phyloP scores from a whole-genome alignment of 2,888 invertebrate genomes.

The Baccha elongata region DNA sequence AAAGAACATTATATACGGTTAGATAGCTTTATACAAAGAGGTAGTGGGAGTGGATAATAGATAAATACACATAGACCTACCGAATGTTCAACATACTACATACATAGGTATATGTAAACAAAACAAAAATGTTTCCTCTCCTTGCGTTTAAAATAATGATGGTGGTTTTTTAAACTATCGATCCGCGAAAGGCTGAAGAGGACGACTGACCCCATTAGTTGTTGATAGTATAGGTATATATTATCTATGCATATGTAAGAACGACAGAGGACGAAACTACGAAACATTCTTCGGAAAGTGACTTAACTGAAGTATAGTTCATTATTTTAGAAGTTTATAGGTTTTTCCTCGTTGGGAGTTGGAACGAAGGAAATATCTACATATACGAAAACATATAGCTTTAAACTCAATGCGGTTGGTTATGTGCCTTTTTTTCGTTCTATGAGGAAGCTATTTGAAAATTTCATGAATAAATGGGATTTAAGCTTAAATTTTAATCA shows the following conservation, averaged over 20 bases:
- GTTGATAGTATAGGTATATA: neutral
- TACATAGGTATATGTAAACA: neutral
- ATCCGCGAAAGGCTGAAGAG: conserved; percentile 24
- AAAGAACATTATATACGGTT: conserved; percentile 17
- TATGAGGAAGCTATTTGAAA: conserved; percentile 12
- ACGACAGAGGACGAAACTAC: neutral
- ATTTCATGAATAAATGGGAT: conserved; percentile 45
- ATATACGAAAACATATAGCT: too few relatives aligned
- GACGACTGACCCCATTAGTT: conserved; percentile 37
- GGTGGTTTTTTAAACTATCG: conserved; percentile 44
- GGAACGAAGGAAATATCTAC: too few relatives aligned
- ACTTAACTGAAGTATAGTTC: conserved; percentile 37
- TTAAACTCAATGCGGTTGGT: conserved; percentile 25
- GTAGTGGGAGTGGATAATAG: neutral
- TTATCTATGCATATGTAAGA: too few relatives aligned
- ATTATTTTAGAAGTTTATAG: conserved; percentile 39
- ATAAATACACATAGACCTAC: conserved; percentile 9
- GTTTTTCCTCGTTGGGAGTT: neutral
- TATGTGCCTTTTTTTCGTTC: neutral
- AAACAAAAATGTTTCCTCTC: neutral
- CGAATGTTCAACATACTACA: too few relatives aligned
- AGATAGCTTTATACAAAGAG: conserved; percentile 3
- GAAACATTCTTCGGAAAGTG: conserved; percentile 10
- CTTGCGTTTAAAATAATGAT: conserved; percentile 20
- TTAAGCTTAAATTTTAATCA: conserved; percentile 53